Conservation (phyloP, 2,888 invertebrate genomes). For the Cataglyphis livida region DNA sequence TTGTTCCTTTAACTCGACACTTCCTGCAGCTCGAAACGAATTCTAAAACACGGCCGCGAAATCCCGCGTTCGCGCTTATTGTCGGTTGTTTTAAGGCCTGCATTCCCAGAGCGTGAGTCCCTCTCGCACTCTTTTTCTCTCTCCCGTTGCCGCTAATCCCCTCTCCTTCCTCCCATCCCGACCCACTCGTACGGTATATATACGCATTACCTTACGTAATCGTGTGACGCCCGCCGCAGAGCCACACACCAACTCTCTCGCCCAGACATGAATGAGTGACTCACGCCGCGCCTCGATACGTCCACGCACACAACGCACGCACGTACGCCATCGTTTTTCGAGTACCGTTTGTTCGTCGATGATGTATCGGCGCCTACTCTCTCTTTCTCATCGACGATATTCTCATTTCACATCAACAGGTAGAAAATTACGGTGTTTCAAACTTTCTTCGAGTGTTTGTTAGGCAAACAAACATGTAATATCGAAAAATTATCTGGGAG, state of each 20-base stretch:
- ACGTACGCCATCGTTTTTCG: conserved; percentile 47
- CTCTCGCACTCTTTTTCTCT: conserved; percentile 44
- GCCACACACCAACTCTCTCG: conserved; percentile 47
- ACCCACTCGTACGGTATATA: conserved; percentile 50
- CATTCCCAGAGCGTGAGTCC: conserved; percentile 66
- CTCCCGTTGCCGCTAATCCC: conserved; percentile 27
- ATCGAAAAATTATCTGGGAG: not conserved
- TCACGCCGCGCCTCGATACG: conserved; percentile 65
- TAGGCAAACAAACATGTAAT: conserved; percentile 23
- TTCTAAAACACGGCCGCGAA: conserved; percentile 48
- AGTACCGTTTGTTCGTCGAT: conserved; percentile 44
- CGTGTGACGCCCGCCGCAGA: conserved; percentile 74
- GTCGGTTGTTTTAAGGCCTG: conserved; percentile 74
- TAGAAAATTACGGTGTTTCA: conserved; percentile 17
- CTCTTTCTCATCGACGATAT: not conserved
- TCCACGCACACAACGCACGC: conserved; percentile 56
- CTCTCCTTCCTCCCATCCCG: not conserved
- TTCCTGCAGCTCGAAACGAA: conserved; percentile 35
- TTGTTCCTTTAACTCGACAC: conserved; percentile 49
- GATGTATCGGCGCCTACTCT: conserved; percentile 1
- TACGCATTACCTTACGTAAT: conserved; percentile 75
- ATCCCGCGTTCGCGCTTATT: conserved; percentile 59
- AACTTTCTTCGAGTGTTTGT: not conserved
- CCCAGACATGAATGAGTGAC: conserved; percentile 79
- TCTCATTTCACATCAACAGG: not conserved